phyloP scores from a whole-genome alignment of 2,797 vertebrate genomes.

The Muscicapa comitata region DNA sequence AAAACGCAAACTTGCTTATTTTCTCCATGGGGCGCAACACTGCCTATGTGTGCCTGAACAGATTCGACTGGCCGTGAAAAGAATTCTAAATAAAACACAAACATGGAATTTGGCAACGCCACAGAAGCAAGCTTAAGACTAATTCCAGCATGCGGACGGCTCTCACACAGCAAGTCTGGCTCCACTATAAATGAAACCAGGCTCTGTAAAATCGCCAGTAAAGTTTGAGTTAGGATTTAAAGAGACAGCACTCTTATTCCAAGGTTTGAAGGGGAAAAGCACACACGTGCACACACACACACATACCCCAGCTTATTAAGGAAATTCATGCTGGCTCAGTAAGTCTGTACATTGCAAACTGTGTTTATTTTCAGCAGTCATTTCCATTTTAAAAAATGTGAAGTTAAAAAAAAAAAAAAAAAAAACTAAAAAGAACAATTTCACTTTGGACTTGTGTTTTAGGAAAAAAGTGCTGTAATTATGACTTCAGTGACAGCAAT shows the following conservation, averaged over 20 bases:
- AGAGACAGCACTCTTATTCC: constrained; percentile 72
- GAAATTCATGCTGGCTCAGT: constrained; percentile 50
- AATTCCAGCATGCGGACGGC: constrained; percentile 85
- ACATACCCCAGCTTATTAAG: constrained; percentile 41
- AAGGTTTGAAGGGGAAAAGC: not conserved
- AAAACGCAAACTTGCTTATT: constrained; percentile 84
- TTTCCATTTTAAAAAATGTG: constrained; percentile 32
- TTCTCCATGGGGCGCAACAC: constrained; percentile 81
- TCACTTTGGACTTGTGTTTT: constrained; percentile 51
- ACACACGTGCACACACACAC: not conserved
- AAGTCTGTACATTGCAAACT: constrained; percentile 60
- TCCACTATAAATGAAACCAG: constrained; percentile 94
- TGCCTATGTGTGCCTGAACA: constrained; percentile 81
- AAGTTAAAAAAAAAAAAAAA: not conserved
- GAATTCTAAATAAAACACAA: constrained; percentile 88
- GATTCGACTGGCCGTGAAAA: constrained; percentile 85
- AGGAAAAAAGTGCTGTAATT: not conserved
- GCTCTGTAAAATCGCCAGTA: constrained; percentile 86
- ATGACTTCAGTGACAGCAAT: not conserved
- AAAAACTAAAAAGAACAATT: not conserved
- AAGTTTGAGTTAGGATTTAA: constrained; percentile 75
- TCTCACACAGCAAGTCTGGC: constrained; percentile 88
- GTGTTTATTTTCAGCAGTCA: constrained; percentile 65
- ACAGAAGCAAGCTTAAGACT: constrained; percentile 85
- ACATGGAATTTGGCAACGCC: constrained; percentile 85